Base-by-base conservation (phyloP, 2,888 invertebrate genomes). In the Philereme vetulata region DNA sequence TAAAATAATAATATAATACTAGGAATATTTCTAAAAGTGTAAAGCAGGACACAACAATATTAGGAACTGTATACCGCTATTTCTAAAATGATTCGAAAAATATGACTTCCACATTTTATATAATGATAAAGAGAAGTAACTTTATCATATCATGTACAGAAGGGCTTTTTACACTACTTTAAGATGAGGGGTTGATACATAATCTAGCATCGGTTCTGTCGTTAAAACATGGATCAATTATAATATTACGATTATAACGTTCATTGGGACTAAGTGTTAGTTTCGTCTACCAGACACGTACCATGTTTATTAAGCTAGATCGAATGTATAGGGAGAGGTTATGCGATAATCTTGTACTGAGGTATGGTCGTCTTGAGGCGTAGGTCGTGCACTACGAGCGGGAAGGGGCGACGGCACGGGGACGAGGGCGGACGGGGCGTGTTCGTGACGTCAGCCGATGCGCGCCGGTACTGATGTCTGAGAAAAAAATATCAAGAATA, bases 371-470 rank as follows among this genome's bases (percentile, higher is more conserved):
- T 51, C 62, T 76, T 80, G 63, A 91, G 86, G 0, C 79, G 78
- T n/a, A 92, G 71, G 7, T 91, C 90, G 74, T 88, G 85, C 0
- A 92, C 86, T 4, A 78, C 82, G 43, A 91, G 78, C 0, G 91
- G 91, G 77, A 89, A 90, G 60, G 89, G 90, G 35, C 78, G 85
- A 46, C 91, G 88, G 72, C 91, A 92, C 1, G 80, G 75, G 36
- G 79, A 74, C 3, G 80, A 68, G 4, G 74, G 57, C 9, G 62
- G 64, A 9, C 66, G 71, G 8, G 72, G 58, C 3, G 66, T 40
- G 35, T 21, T 43, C 9, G 60, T 11, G 5, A 40, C 64, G 50
- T 78, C 81, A 4, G 74, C 72, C 0, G 87, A 84, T 4, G 80
- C 75, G 34, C 86, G 86, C 1, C 85, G 81, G 34, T 68, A 65